Percentiles rank a stretch among this genome's conserved stretches.
Conservation (phyloP, 2,113 vertebrate species). For the Cariama cristata region DNA sequence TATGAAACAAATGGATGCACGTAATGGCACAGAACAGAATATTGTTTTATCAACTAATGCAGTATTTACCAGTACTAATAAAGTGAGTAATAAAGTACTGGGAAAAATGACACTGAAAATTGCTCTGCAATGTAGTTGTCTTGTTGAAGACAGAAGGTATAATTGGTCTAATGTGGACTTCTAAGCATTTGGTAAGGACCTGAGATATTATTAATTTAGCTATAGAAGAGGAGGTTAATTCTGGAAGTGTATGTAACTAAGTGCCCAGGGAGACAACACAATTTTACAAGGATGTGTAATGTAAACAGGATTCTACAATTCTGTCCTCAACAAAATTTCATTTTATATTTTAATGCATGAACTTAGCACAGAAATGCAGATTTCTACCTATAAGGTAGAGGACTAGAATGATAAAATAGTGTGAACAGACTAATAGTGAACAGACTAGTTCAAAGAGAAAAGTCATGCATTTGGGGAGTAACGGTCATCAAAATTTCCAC, state of each 20-base stretch:
- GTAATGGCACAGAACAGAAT: neutral
- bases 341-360: neutral
- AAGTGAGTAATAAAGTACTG: neutral
- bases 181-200: neutral
- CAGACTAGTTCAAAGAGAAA: neutral
- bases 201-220: neutral
- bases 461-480: neutral
- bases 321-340: neutral
- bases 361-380: neutral
- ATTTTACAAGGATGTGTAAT: neutral
- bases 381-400: neutral
- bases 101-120: neutral
- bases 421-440: neutral
- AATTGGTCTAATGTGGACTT: neutral
- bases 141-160: neutral
- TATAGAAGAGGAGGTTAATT: neutral
- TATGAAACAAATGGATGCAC: neutral
- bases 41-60: neutral
- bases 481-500: neutral
- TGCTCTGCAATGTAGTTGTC: neutral
- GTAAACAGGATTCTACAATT: neutral
- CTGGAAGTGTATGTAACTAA: neutral
- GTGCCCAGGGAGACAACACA: neutral
- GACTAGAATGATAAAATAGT: neutral
- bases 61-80: neutral